Percentiles rank a stretch among this genome's conserved stretches.
phyloP scores from a whole-genome alignment of 92 coral and sea anemone species.

The Actinostola sp. region DNA sequence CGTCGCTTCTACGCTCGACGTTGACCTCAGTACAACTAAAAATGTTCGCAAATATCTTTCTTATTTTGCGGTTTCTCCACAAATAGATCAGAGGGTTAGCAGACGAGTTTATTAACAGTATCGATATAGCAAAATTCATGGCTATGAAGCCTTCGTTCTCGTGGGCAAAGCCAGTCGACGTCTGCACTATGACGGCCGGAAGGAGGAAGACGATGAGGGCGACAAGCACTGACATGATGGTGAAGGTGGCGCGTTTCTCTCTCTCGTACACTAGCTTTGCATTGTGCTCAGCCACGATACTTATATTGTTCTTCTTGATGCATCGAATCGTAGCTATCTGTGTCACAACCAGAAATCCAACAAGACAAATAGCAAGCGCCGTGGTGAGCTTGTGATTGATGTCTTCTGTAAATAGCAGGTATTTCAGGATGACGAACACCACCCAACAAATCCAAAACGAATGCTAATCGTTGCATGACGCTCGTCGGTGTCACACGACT shows the following conservation, averaged over 20 bases:
- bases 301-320: slow-evolving; percentile 45
- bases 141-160: slow-evolving; percentile 39
- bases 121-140: slow-evolving; percentile 48
- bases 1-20: background rate
- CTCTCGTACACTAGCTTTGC: slow-evolving; percentile 39
- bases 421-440: slow-evolving; percentile 38
- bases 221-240: slow-evolving; percentile 48
- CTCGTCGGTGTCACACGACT: slow-evolving; percentile 11
- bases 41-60: slow-evolving; percentile 8
- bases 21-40: background rate
- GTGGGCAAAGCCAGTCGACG: slow-evolving; percentile 34
- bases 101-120: slow-evolving; percentile 59
- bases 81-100: slow-evolving; percentile 60
- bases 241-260: slow-evolving; percentile 47
- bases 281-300: slow-evolving; percentile 30
- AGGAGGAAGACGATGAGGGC: slow-evolving; percentile 50
- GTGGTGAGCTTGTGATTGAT: slow-evolving; percentile 32
- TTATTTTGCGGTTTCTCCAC: slow-evolving; percentile 53
- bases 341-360: slow-evolving; percentile 27
- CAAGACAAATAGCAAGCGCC: slow-evolving; percentile 32
- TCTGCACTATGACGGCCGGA: slow-evolving; percentile 58
- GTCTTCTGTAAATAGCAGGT: slow-evolving; percentile 41
- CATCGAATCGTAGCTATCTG: slow-evolving; percentile 38
- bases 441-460: slow-evolving; percentile 46
- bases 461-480: slow-evolving; percentile 18